phyloP scores from a whole-genome alignment of 1,140 invertebrate genomes.

The Eurosta solidaginis region DNA sequence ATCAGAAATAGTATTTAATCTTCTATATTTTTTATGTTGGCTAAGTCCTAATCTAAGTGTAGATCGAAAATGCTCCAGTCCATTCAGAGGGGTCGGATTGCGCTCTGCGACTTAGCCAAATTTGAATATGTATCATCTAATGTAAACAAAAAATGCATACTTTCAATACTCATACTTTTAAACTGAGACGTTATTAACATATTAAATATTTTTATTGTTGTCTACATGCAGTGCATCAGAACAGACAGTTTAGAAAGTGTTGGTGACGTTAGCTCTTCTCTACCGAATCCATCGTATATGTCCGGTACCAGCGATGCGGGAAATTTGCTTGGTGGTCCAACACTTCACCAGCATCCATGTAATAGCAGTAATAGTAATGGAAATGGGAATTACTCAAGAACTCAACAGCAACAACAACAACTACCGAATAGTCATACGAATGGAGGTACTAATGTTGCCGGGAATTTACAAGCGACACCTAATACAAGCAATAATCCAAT shows the following conservation, averaged over 20 bases:
- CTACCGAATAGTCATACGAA: slow-evolving; percentile 40
- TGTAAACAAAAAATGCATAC: background rate
- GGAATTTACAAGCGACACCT: slow-evolving; percentile 19
- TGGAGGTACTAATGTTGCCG: slow-evolving; percentile 33
- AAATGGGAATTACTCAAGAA: slow-evolving; percentile 4
- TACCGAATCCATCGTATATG: slow-evolving; percentile 54
- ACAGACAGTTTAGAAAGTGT: slow-evolving; percentile 58
- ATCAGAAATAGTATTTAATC: no score
- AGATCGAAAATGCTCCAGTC: no score
- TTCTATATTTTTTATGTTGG: no score
- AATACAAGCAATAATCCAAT: slow-evolving; percentile 47
- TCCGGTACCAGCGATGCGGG: slow-evolving; percentile 46
- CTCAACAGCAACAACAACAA: slow-evolving; percentile 34
- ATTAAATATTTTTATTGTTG: background rate
- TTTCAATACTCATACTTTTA: no score
- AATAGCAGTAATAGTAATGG: slow-evolving; percentile 30
- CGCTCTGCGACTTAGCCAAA: no score
- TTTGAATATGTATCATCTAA: no score
- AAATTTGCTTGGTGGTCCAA: slow-evolving; percentile 33
- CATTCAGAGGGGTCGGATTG: no score
- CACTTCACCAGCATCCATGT: slow-evolving; percentile 17
- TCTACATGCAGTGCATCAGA: slow-evolving; percentile 46
- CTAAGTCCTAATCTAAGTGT: no score
- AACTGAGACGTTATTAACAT: background rate
- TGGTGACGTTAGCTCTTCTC: slow-evolving; percentile 53